phyloP scores from a whole-genome alignment of 2,113 vertebrate genomes.

The Dissostichus mawsoni region DNA sequence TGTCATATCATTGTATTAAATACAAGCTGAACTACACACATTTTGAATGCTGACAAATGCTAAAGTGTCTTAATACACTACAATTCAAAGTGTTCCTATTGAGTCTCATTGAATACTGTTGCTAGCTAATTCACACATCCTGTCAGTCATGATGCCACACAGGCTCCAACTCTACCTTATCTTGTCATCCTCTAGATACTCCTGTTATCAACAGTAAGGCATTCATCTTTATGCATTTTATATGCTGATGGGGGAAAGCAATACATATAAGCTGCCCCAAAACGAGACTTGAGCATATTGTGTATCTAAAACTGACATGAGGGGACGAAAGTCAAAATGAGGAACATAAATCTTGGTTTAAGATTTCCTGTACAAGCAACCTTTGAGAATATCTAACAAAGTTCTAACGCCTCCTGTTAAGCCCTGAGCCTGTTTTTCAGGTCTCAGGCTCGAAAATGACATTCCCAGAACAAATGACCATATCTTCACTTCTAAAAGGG shows the following conservation, averaged over 20 bases:
- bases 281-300: not conserved
- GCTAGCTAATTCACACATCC: not conserved
- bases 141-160: not conserved
- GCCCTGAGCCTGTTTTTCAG: no score
- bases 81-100: slow-evolving; percentile 2
- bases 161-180: slow-evolving; percentile 27
- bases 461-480: no score
- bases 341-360: not conserved
- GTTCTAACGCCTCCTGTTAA: not conserved
- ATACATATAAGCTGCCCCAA: not conserved
- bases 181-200: slow-evolving; percentile 1
- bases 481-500: no score
- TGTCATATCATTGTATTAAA: not conserved
- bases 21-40: not conserved
- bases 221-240: not conserved
- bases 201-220: slow-evolving; percentile 9
- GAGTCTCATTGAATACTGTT: not conserved
- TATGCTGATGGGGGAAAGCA: not conserved
- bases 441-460: no score
- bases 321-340: not conserved
- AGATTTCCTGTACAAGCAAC: slow-evolving; percentile 15
- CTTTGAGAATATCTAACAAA: not conserved
- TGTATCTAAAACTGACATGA: not conserved
- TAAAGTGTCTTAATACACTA: slow-evolving; percentile 2
- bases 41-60: not conserved